phyloP scores from a whole-genome alignment of 1,140 invertebrate species.

The Drosophila ananassae region DNA sequence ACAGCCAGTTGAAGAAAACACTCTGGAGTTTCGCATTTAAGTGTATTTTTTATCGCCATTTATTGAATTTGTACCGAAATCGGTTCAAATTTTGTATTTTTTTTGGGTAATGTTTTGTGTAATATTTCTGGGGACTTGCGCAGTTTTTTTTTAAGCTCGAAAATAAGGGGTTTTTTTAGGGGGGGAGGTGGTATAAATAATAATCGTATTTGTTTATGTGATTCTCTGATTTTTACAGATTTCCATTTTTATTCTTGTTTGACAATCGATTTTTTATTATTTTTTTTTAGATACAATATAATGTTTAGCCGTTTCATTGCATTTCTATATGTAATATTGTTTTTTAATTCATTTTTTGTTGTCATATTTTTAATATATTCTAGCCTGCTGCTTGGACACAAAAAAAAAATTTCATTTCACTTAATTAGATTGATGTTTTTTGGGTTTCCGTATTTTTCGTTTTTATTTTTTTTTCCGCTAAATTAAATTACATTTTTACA shows the following conservation, averaged over 20 bases:
- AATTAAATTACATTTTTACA: conserved; percentile 79
- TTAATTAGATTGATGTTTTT: conserved; percentile 48
- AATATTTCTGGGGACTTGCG: conserved; percentile 10
- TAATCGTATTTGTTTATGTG: conserved; percentile 46
- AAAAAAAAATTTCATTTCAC: conserved; percentile 60
- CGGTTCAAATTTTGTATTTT: conserved; percentile 9
- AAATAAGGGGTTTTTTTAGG: not conserved
- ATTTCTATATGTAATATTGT: conserved; percentile 64
- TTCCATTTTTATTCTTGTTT: conserved; percentile 67
- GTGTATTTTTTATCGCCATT: conserved; percentile 69
- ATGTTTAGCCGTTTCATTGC: conserved; percentile 54
- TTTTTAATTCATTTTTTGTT: conserved; percentile 1
- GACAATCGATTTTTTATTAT: conserved; percentile 55
- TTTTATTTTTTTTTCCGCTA: conserved; percentile 40
- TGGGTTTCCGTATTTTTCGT: conserved; percentile 14
- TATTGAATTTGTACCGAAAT: conserved; percentile 50
- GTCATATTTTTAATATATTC: conserved; percentile 36
- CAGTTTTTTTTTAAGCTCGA: conserved; percentile 29
- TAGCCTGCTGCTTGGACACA: conserved; percentile 33
- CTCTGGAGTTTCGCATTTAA: conserved; percentile 44
- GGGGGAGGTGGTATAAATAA: conserved; percentile 12
- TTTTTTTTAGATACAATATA: conserved; percentile 68
- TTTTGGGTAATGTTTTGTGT: conserved; percentile 10
- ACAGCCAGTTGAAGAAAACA: conserved; percentile 48
- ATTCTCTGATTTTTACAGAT: conserved; percentile 44